phyloP scores from a whole-genome alignment of 2,888 invertebrate species.

The Spisula subtruncata region DNA sequence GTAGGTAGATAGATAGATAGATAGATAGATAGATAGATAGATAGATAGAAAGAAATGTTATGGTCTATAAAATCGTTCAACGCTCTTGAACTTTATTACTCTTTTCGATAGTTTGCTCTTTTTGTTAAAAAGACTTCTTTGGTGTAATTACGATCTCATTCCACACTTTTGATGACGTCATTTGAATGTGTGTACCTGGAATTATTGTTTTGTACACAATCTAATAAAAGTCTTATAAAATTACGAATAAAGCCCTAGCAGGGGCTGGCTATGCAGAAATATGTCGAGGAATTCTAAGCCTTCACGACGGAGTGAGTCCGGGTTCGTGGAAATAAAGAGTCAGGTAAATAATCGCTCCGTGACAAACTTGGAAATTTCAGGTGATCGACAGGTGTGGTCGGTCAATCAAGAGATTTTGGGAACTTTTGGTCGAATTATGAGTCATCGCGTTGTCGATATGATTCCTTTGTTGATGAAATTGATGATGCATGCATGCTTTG shows the following conservation, averaged over 20 bases:
- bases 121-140: not conserved
- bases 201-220: constrained; percentile 45
- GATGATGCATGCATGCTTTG: not conserved
- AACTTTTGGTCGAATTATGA: constrained; percentile 1
- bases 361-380: not conserved
- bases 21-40: no score
- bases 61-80: no score
- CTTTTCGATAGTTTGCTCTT: not conserved
- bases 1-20: no score
- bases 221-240: constrained; percentile 20
- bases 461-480: not conserved
- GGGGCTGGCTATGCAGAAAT: constrained; percentile 40
- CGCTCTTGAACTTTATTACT: no score
- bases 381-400: constrained; percentile 51
- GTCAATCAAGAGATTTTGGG: constrained; percentile 16
- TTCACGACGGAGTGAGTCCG: constrained; percentile 72
- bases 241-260: constrained; percentile 27
- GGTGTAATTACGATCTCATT: not conserved
- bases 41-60: no score
- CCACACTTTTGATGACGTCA: constrained; percentile 62
- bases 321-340: constrained; percentile 82
- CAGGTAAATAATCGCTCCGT: constrained; percentile 73
- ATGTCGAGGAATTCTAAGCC: constrained; percentile 81
- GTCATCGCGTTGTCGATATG: not conserved
- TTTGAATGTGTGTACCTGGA: constrained; percentile 48